Base-by-base conservation (phyloP, 2,888 invertebrate genomes). In the Halictus quadricinctus region DNA sequence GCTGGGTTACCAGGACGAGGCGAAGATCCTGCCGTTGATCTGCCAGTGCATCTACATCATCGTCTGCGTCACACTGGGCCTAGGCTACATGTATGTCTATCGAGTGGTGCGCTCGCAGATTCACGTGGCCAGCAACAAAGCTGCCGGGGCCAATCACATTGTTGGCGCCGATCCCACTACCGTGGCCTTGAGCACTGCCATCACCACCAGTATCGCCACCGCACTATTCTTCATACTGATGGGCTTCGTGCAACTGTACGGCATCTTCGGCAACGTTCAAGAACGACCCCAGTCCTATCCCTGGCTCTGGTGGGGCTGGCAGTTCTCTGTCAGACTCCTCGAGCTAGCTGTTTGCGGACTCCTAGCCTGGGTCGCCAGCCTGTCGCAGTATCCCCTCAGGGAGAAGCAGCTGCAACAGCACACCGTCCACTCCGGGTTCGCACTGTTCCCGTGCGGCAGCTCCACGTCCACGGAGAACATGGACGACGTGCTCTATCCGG, bases 261-360 rank as follows among this genome's bases (percentile, higher is more conserved):
- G 97, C 2, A 95, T 97, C 74, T 96, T 97, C 91, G 96, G 96
- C 74, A 84, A 84, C 72, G 96, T 97, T 77, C 95, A 93, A 87
- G 95, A 94, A 91, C 90, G 95, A 90, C 93, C 93, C 13, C 93
- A 93, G 43, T 95, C 95, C 0, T 94, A 95, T 84, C 95, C 95
- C 86, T 99, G 99, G 99, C 95, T 98, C 6, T 97, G 98, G 95
- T 98, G 98, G 98, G 97, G 97, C 36, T 98, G 98, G 95, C 98
- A 98, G 93, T 97, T 98, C 92, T 97, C 97, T 0, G 96, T 98
- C 77, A 96, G 98, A 46, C 95, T 98, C 10, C 96, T 98, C 78
- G 99, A 99, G 95, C 96, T 98, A 72, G 96, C 97, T n/a, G 97
- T 98, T 92, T 97, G 98, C 90, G 97, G 97, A 7, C 95, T 98